Percentiles rank a stretch among this genome's conserved stretches.
Conservation (phyloP, 92 coral and sea anemone species). For the Virgularia gustaviana region DNA sequence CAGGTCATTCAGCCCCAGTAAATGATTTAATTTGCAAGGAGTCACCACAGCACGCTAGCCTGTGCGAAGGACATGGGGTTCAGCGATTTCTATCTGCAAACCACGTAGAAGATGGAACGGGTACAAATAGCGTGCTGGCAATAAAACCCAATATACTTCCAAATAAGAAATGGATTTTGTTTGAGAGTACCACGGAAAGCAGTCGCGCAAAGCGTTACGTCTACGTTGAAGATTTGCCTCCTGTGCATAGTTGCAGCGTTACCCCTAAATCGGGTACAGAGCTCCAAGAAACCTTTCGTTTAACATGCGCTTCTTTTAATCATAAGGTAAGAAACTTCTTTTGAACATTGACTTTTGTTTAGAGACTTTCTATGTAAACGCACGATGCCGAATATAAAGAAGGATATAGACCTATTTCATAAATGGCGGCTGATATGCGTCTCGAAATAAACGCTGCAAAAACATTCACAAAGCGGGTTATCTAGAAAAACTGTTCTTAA, state of each 20-base stretch:
- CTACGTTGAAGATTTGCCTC: background rate
- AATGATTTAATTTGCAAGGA: background rate
- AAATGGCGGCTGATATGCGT: too few relatives aligned
- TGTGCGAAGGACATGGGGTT: background rate
- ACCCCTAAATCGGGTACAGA: slow-evolving; percentile 5
- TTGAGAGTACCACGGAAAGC: background rate
- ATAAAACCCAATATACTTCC: background rate
- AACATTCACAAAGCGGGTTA: too few relatives aligned
- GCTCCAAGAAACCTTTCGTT: slow-evolving; percentile 4
- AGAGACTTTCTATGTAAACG: too few relatives aligned
- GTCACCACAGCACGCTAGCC: background rate
- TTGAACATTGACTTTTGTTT: too few relatives aligned
- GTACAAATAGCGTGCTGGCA: background rate
- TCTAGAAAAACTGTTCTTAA: too few relatives aligned
- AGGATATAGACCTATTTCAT: too few relatives aligned
- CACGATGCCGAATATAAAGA: too few relatives aligned
- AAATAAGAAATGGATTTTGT: background rate
- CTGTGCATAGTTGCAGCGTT: background rate
- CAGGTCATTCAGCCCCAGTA: background rate
- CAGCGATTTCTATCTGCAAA: background rate
- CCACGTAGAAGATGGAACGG: background rate
- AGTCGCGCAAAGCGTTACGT: slow-evolving; percentile 1
- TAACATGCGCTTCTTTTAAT: background rate
- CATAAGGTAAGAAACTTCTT: too few relatives aligned
- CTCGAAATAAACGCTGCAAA: too few relatives aligned